Evolutionary conservation across 2,797 vertebrate genomes (phyloP).

Genomic region (Ctenochaetus hawaiiensis): DNA sequence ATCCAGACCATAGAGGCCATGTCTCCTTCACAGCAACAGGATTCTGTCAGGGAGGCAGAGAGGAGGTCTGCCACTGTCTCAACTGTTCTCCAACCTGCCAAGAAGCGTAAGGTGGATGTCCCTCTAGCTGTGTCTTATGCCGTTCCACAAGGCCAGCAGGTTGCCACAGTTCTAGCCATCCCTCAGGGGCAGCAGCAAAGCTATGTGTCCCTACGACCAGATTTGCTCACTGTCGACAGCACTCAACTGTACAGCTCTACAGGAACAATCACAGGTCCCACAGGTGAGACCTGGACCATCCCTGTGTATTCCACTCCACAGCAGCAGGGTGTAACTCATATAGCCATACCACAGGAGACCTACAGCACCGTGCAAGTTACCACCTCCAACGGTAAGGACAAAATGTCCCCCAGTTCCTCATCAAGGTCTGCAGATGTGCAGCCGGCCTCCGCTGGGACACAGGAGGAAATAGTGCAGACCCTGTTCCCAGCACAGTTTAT

Average conservation of each 20-base stretch:
- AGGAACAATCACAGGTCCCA: constrained; percentile 98
- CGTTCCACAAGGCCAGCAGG: constrained; percentile 94
- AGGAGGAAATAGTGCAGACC: constrained; percentile 97
- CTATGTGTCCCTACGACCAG: constrained; percentile 96
- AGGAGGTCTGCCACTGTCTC: constrained; percentile 87
- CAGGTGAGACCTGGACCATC: constrained; percentile 99
- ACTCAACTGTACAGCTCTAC: constrained; percentile 97
- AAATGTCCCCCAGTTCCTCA: constrained; percentile 66
- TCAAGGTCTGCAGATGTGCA: constrained; percentile 71
- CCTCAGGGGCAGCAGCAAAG: constrained; percentile 99
- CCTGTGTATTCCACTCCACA: constrained; percentile 97
- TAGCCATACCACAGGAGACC: constrained; percentile 97
- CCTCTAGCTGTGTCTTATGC: constrained; percentile 97
- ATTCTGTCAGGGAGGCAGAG: constrained; percentile 92
- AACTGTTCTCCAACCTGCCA: constrained; percentile 96
- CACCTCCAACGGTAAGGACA: constrained; percentile 91
- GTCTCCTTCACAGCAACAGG: constrained; percentile 91
- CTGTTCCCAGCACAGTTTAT: constrained; percentile 99
- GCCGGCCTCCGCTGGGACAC: constrained; percentile 84
- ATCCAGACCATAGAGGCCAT: constrained; percentile 96
- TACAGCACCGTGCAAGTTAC: constrained; percentile 94
- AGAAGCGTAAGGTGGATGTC: constrained; percentile 99
- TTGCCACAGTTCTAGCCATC: constrained; percentile 97
- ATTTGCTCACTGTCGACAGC: constrained; percentile 98
- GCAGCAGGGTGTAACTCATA: constrained; percentile 97